These are phyloP conservation scores for Hydrophis major DNA, from an alignment of 2,797 vertebrate genomes.

Conservation along the genomic window DNA sequence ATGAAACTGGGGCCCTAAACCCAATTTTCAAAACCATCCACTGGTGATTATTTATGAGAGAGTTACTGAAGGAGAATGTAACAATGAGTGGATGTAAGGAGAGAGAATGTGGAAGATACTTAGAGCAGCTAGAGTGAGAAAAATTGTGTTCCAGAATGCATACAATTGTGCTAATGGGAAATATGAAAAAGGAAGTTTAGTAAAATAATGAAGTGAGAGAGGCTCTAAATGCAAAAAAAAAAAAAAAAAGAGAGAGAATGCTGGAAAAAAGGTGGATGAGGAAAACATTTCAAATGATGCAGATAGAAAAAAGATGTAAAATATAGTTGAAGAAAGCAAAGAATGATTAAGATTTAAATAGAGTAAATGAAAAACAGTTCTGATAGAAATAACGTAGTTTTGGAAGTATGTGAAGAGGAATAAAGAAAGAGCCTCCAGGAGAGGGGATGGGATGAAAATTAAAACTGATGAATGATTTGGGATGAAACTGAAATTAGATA, in stretches of 20 bases:
- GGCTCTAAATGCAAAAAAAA: background rate
- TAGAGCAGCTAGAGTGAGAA: background rate
- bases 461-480: background rate
- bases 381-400: background rate
- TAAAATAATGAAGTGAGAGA: background rate
- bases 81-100: background rate
- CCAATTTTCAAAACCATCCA: background rate
- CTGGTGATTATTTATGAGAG: background rate
- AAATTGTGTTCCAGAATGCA: background rate
- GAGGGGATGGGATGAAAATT: background rate
- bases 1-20: background rate
- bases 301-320: background rate
- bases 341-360: background rate
- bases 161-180: background rate
- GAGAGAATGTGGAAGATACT: background rate
- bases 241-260: background rate
- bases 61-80: background rate
- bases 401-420: background rate
- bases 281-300: background rate
- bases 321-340: background rate
- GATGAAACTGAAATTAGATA: background rate
- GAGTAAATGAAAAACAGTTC: background rate
- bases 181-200: background rate
- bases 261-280: background rate
- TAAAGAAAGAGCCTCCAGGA: background rate